Evolutionary conservation across 2,113 vertebrate genomes (phyloP).

Genomic region (Equus quagga): DNA sequence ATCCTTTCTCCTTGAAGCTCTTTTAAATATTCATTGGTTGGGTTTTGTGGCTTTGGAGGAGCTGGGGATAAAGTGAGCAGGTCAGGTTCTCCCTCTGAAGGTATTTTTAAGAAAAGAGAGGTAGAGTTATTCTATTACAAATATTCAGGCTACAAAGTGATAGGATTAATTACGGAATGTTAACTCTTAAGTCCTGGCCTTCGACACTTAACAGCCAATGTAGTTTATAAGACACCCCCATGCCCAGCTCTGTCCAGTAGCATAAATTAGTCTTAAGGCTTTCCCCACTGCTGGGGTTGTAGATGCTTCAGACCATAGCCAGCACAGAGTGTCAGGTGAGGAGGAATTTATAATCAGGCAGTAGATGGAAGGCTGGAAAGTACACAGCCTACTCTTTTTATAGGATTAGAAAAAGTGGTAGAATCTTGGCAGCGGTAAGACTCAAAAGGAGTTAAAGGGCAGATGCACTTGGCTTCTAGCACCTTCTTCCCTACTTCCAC

Average conservation of each 20-base stretch:
- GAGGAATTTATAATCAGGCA: neutral
- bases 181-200: conserved; percentile 1
- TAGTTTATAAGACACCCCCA: neutral
- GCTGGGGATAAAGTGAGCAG: neutral
- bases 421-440: neutral
- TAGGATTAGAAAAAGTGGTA: neutral
- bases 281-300: neutral
- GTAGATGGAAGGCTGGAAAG: neutral
- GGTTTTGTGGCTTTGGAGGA: neutral
- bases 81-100: neutral
- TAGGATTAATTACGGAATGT: neutral
- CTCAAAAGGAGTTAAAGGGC: neutral
- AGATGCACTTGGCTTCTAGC: neutral
- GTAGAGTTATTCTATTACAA: neutral
- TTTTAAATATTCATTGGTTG: conserved; percentile 12
- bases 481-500: neutral
- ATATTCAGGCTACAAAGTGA: neutral
- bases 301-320: neutral
- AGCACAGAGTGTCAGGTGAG: neutral
- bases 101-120: conserved; percentile 26
- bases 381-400: neutral
- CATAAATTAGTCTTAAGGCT: neutral
- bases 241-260: neutral
- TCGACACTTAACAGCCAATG: neutral
- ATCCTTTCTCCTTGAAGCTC: neutral